Evolutionary conservation across 2,113 vertebrate species (phyloP).

Genomic region (Pimephales promelas): DNA sequence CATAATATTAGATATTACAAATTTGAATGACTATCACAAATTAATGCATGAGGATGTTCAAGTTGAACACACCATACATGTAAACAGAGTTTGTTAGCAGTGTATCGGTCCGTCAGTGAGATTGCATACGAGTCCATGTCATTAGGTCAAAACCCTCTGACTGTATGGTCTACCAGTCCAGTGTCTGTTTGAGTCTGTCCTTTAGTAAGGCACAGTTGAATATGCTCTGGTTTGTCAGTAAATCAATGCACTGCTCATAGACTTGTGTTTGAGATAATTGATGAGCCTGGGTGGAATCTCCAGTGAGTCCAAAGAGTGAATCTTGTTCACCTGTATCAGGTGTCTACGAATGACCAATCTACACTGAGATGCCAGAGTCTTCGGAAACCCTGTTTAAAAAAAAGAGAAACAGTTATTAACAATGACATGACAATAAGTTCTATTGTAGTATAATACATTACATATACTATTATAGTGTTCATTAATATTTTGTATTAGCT

Average conservation of each 20-base stretch:
- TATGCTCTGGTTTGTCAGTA: neutral
- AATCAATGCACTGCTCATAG: constrained; percentile 7
- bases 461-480: too few species aligned
- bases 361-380: constrained; percentile 84
- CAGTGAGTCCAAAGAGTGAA: constrained; percentile 73
- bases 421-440: neutral
- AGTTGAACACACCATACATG: constrained; percentile 6
- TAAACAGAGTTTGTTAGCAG: constrained; percentile 22
- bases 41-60: neutral
- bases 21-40: neutral
- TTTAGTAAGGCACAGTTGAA: constrained; percentile 37
- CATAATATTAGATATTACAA: too few species aligned
- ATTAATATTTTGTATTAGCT: too few species aligned
- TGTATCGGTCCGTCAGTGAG: neutral
- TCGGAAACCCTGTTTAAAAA: constrained; percentile 79
- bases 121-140: neutral
- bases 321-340: constrained; percentile 70
- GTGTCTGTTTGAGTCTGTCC: neutral
- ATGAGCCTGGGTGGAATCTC: constrained; percentile 77
- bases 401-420: neutral
- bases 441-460: neutral
- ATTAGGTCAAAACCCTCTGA: neutral
- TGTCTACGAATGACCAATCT: constrained; percentile 79
- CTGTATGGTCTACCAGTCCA: neutral
- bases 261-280: constrained; percentile 70